phyloP scores from a whole-genome alignment of 2,797 vertebrate genomes.

The Acanthis flammea region DNA sequence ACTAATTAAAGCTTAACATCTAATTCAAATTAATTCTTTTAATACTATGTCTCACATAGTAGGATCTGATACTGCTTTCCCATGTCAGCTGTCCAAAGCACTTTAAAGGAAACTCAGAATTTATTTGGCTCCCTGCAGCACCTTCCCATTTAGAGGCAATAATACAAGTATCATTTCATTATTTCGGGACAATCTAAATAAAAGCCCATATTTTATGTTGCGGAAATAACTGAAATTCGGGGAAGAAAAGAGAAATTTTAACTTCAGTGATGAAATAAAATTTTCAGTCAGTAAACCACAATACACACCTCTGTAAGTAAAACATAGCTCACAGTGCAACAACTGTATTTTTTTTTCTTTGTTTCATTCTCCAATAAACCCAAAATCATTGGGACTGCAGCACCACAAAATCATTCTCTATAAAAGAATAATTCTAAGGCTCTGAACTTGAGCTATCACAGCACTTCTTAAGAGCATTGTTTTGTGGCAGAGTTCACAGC shows the following conservation, averaged over 20 bases:
- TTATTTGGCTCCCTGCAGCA: not conserved
- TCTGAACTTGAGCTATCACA: not conserved
- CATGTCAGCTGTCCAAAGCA: not conserved
- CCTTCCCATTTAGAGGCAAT: not conserved
- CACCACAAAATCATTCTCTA: not conserved
- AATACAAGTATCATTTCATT: not conserved
- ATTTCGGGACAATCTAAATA: not conserved
- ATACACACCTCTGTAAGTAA: accelerated
- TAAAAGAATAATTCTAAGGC: not conserved
- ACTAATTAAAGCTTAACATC: not conserved
- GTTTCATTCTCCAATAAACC: not conserved
- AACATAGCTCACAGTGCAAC: not conserved
- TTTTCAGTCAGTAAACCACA: not conserved
- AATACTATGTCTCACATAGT: not conserved
- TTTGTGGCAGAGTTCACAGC: not conserved
- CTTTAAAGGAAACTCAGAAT: not conserved
- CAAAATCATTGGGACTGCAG: not conserved
- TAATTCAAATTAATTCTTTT: not conserved
- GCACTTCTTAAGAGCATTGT: not conserved
- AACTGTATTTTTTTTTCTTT: not conserved
- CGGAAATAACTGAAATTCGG: not conserved
- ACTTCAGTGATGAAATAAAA: not conserved
- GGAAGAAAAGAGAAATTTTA: not conserved
- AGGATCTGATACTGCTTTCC: not conserved
- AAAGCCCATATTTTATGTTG: not conserved